These are phyloP conservation scores for Orchesellides sinensis DNA, from an alignment of 2,888 invertebrate species.

Conservation along the genomic window DNA sequence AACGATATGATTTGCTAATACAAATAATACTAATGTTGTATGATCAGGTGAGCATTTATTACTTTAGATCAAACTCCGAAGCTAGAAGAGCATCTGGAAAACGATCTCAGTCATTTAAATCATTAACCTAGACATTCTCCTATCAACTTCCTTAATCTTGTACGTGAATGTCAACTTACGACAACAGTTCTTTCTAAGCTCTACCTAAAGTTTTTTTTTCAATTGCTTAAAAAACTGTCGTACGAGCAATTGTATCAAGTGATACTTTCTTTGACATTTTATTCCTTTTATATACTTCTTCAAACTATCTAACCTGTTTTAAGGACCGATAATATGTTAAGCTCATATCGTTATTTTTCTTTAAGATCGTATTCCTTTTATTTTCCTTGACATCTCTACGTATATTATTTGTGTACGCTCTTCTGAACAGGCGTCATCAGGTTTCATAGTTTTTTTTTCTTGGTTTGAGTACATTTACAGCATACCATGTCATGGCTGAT, in stretches of 20 bases:
- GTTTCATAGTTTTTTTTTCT: conserved; percentile 48
- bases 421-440: conserved; percentile 58
- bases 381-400: conserved; percentile 61
- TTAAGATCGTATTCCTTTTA: conserved; percentile 34
- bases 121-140: not conserved
- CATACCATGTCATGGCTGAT: conserved; percentile 55
- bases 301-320: conserved; percentile 56
- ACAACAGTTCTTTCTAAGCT: not conserved
- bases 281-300: conserved; percentile 30
- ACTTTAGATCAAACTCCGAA: too few species aligned
- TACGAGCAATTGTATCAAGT: conserved; percentile 25
- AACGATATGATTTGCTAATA: too few species aligned
- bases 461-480: conserved; percentile 31
- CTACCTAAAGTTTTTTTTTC: not conserved
- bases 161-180: conserved; percentile 1
- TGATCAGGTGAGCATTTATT: too few species aligned
- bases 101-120: not conserved
- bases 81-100: not conserved
- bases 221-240: too few species aligned
- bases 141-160: conserved; percentile 13
- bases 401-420: conserved; percentile 11
- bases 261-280: conserved; percentile 61
- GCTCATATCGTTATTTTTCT: conserved; percentile 10
- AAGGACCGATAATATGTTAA: conserved; percentile 39
- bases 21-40: too few species aligned